These are phyloP conservation scores for Polyergus mexicanus DNA, from an alignment of 1,140 invertebrate species.

Conservation along the genomic window DNA sequence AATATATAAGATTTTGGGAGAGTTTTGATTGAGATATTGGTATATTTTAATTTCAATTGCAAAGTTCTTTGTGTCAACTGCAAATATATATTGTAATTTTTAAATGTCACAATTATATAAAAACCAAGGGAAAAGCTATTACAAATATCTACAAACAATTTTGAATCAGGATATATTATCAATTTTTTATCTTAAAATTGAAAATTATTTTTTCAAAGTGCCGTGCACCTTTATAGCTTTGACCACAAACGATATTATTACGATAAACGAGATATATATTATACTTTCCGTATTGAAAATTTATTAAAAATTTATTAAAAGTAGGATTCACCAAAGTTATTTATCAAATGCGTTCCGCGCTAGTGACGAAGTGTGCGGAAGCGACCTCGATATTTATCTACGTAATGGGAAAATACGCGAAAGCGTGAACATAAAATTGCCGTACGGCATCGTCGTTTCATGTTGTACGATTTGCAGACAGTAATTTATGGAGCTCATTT, in stretches of 20 bases:
- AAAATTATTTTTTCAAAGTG: too few species aligned
- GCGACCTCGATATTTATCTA: slow-evolving; percentile 69
- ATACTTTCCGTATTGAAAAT: too few species aligned
- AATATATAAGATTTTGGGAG: neutral
- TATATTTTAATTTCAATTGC: neutral
- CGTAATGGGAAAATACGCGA: slow-evolving; percentile 72
- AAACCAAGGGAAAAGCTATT: too few species aligned
- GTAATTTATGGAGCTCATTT: slow-evolving; percentile 33
- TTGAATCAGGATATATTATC: too few species aligned
- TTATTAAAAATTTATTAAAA: too few species aligned
- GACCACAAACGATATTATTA: too few species aligned
- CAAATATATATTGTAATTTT: too few species aligned
- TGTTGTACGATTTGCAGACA: slow-evolving; percentile 1
- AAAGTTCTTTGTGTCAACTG: neutral
- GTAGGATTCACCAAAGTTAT: neutral
- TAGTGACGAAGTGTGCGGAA: slow-evolving; percentile 61
- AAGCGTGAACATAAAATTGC: slow-evolving; percentile 71
- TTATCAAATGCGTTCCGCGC: slow-evolving; percentile 50
- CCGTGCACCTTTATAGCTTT: too few species aligned
- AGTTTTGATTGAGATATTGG: neutral
- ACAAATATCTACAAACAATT: too few species aligned
- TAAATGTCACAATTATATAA: too few species aligned
- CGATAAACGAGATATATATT: too few species aligned
- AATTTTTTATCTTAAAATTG: too few species aligned
- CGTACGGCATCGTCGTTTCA: slow-evolving; percentile 6